Conservation (phyloP, 2,113 vertebrate genomes). For the Podilymbus podiceps region DNA sequence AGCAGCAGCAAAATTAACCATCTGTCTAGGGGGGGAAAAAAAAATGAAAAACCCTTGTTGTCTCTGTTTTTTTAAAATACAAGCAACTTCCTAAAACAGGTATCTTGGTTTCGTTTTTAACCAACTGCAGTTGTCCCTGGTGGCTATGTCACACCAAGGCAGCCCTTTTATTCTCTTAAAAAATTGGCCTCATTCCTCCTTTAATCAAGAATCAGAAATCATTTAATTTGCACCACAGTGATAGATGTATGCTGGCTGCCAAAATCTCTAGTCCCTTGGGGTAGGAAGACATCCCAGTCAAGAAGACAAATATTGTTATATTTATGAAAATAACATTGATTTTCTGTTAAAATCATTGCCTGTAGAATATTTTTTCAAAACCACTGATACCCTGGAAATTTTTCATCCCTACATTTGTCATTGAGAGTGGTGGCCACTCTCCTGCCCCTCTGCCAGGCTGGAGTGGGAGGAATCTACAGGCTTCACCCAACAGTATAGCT, state of each 20-base stretch:
- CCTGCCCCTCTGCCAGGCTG: not conserved
- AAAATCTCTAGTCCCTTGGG: not conserved
- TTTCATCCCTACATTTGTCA: not conserved
- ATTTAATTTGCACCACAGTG: not conserved
- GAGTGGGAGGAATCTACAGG: too few species aligned
- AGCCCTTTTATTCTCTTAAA: not conserved
- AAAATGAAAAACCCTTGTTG: not conserved
- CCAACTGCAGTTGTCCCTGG: not conserved
- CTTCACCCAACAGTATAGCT: not conserved
- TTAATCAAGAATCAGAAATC: not conserved
- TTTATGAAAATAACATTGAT: not conserved
- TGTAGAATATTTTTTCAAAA: not conserved
- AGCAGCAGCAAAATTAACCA: not conserved
- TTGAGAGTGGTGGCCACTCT: not conserved
- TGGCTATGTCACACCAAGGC: not conserved
- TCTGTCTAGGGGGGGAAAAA: rapidly evolving
- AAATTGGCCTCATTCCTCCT: not conserved
- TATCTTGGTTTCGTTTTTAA: not conserved
- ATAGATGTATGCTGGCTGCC: not conserved
- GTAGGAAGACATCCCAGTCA: not conserved
- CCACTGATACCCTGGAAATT: not conserved
- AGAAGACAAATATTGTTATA: not conserved
- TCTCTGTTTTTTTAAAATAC: not conserved
- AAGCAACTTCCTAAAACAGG: not conserved
- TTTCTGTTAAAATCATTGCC: not conserved